Evolutionary conservation across 2,888 invertebrate species (phyloP).

Genomic region (Acanthacorydalis orientalis): DNA sequence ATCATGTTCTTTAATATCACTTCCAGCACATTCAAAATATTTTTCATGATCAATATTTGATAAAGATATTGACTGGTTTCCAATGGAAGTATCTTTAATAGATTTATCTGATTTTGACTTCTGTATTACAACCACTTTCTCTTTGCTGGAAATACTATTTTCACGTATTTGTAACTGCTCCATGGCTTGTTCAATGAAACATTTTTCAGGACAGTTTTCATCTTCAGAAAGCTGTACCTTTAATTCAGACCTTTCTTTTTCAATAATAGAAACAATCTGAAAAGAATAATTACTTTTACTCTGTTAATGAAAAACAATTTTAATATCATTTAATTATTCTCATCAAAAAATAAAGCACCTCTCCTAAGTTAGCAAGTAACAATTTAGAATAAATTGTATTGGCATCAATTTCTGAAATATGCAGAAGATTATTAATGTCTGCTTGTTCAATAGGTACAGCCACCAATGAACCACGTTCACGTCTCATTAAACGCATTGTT

Average conservation of each 20-base stretch:
- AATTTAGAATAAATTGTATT: constrained; percentile 56
- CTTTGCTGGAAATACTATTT: constrained; percentile 16
- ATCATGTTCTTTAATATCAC: constrained; percentile 14
- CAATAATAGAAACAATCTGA: constrained; percentile 51
- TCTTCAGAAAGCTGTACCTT: constrained; percentile 41
- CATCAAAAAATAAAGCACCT: not conserved
- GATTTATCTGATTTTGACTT: too few relatives aligned
- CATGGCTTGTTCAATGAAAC: constrained; percentile 74
- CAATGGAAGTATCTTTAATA: too few relatives aligned
- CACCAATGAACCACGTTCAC: constrained; percentile 35
- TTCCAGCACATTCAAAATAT: constrained; percentile 13
- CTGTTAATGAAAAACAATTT: not conserved
- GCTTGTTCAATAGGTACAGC: constrained; percentile 32
- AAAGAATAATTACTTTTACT: constrained; percentile 11
- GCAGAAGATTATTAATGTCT: constrained; percentile 21
- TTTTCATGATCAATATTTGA: constrained; percentile 3
- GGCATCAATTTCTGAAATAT: constrained; percentile 30
- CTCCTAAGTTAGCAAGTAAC: constrained; percentile 42
- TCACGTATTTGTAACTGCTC: constrained; percentile 42
- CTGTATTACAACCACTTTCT: too few relatives aligned
- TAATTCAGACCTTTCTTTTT: constrained; percentile 55
- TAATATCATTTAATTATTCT: not conserved
- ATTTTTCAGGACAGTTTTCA: constrained; percentile 62
- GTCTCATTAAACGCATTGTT: constrained; percentile 64
- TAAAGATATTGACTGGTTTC: constrained; percentile 9